Conservation (phyloP, 1,140 invertebrate species). For the Drosophila pseudoananassae region DNA sequence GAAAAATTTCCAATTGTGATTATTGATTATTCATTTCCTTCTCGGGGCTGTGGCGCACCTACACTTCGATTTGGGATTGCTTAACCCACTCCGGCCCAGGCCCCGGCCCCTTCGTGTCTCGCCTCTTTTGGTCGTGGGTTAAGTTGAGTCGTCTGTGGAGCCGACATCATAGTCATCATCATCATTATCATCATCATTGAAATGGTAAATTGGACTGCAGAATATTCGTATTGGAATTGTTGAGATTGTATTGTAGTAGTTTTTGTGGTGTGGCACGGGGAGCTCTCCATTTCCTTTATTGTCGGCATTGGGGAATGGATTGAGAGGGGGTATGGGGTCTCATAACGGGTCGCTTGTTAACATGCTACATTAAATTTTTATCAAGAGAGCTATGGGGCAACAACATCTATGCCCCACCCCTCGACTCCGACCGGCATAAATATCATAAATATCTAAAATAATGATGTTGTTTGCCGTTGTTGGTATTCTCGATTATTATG, state of each 20-base stretch:
- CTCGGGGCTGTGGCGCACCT: slow-evolving; percentile 50
- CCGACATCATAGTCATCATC: slow-evolving; percentile 27
- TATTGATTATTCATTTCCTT: slow-evolving; percentile 79
- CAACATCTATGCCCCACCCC: slow-evolving; percentile 27
- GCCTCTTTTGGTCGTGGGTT: slow-evolving; percentile 17
- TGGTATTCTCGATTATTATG: slow-evolving; percentile 70
- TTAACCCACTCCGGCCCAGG: slow-evolving; percentile 23
- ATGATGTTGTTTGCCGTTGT: slow-evolving; percentile 70
- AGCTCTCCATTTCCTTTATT: slow-evolving; percentile 19
- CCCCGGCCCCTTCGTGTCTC: background rate
- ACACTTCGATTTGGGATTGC: slow-evolving; percentile 42
- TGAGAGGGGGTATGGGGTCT: slow-evolving; percentile 46
- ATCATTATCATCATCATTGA: slow-evolving; percentile 30
- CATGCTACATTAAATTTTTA: slow-evolving; percentile 83
- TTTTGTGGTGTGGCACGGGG: slow-evolving; percentile 24
- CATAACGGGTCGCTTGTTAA: slow-evolving; percentile 82
- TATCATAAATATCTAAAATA: slow-evolving; percentile 80
- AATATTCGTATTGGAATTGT: slow-evolving; percentile 74
- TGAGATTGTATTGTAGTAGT: slow-evolving; percentile 53
- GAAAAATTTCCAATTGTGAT: slow-evolving; percentile 77
- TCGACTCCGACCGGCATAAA: slow-evolving; percentile 53
- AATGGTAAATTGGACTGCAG: slow-evolving; percentile 79
- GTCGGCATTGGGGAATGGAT: slow-evolving; percentile 48
- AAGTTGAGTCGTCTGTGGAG: slow-evolving; percentile 49
- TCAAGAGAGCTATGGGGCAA: slow-evolving; percentile 75